phyloP scores from a whole-genome alignment of 2,797 vertebrate species.

The Pseudocheirus occidentalis region DNA sequence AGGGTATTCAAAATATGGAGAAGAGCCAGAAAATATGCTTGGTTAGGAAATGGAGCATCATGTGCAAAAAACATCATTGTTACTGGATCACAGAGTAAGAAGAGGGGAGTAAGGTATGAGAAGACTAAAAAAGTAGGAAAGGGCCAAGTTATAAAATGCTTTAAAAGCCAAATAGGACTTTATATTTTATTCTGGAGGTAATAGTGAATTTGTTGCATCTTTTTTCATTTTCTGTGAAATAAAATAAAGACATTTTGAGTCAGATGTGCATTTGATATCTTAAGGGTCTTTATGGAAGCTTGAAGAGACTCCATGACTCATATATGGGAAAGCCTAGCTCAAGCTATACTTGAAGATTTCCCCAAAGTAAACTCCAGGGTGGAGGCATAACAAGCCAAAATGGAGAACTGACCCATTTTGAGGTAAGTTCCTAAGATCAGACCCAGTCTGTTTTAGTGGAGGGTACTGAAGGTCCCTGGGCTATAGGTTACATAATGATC shows the following conservation, averaged over 20 bases:
- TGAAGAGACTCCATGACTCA: neutral
- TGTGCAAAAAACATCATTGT: neutral
- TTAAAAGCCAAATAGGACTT: neutral
- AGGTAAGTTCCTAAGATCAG: neutral
- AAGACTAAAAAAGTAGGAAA: neutral
- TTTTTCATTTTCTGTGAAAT: neutral
- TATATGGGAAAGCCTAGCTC: neutral
- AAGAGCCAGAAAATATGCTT: neutral
- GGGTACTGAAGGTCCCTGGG: neutral
- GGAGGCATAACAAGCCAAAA: neutral
- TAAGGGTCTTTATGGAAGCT: neutral
- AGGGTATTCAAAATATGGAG: neutral
- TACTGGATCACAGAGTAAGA: neutral
- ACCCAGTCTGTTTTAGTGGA: neutral
- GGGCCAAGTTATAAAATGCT: neutral
- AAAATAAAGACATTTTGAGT: neutral
- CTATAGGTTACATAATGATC: neutral
- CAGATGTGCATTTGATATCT: neutral
- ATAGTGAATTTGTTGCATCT: neutral
- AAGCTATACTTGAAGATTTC: neutral
- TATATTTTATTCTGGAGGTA: neutral
- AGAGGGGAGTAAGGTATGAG: neutral
- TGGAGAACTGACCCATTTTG: neutral
- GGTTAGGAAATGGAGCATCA: neutral
- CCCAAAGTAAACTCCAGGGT: neutral